Evolutionary conservation across 2,797 vertebrate species (phyloP).

Genomic region (Pseudochromis fuscus): DNA sequence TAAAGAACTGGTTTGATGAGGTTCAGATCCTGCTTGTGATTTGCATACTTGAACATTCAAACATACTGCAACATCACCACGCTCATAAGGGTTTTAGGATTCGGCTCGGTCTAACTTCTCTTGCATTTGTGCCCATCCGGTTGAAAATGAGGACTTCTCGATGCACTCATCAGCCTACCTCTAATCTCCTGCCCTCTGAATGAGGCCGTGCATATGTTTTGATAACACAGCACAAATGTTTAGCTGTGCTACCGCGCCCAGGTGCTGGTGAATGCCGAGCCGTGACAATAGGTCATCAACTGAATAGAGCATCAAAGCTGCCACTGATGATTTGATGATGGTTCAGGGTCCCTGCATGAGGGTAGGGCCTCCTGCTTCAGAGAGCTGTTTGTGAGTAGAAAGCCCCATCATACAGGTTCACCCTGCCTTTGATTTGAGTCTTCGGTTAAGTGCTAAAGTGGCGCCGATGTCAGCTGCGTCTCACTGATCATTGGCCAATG

Average conservation of each 20-base stretch:
- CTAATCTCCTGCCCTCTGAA: slow-evolving; percentile 30
- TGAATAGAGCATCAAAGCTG: slow-evolving; percentile 75
- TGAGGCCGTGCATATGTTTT: slow-evolving; percentile 65
- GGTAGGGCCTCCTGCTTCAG: slow-evolving; percentile 76
- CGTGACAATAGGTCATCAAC: slow-evolving; percentile 70
- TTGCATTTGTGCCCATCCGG: background rate
- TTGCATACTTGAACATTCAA: background rate
- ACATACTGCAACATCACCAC: slow-evolving; percentile 8
- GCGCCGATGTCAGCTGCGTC: slow-evolving; percentile 69
- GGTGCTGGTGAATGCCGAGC: slow-evolving; percentile 69
- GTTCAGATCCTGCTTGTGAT: background rate
- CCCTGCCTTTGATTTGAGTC: slow-evolving; percentile 69
- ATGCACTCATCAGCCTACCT: slow-evolving; percentile 36
- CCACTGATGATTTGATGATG: slow-evolving; percentile 69
- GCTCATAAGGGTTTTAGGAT: slow-evolving; percentile 3
- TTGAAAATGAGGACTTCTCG: slow-evolving; percentile 12
- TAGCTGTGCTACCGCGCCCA: slow-evolving; percentile 56
- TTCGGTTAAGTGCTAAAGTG: slow-evolving; percentile 57
- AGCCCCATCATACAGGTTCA: slow-evolving; percentile 65
- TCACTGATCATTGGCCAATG: slow-evolving; percentile 51
- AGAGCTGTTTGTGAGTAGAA: slow-evolving; percentile 56
- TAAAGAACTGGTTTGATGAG: no score
- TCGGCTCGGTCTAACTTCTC: background rate
- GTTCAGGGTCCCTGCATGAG: slow-evolving; percentile 69
- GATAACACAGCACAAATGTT: slow-evolving; percentile 59